A percentile compares a stretch with the other conserved stretches of the same genome.
phyloP scores from a whole-genome alignment of 2,113 vertebrate genomes.

The Craseonycteris thonglongyai region DNA sequence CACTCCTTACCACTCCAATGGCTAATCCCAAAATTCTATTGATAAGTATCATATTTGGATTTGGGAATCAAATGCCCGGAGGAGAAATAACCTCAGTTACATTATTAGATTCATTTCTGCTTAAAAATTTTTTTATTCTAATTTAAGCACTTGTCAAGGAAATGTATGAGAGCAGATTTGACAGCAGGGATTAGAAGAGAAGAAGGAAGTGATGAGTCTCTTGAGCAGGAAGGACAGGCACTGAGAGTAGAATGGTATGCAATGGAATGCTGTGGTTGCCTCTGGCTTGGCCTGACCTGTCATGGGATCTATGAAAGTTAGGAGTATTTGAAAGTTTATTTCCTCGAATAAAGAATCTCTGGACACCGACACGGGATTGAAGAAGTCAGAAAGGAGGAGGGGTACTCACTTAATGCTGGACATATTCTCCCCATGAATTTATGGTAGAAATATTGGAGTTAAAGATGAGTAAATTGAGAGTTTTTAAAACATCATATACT shows the following conservation, averaged over 20 bases:
- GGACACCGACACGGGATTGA: neutral
- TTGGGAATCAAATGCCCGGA: neutral
- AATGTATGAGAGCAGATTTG: neutral
- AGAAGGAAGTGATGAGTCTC: neutral
- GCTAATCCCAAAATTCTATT: neutral
- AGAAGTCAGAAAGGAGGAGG: neutral
- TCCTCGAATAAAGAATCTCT: neutral
- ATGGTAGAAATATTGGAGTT: neutral
- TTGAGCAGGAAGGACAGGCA: neutral
- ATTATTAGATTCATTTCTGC: neutral
- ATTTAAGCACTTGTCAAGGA: neutral
- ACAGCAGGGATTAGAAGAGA: neutral
- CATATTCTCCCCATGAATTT: neutral
- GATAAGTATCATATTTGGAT: neutral
- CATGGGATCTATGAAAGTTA: neutral
- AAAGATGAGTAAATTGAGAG: neutral
- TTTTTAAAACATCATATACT: neutral
- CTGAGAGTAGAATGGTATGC: neutral
- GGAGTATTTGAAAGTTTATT: neutral
- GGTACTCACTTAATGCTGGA: neutral
- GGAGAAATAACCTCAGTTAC: neutral
- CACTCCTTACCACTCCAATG: neutral
- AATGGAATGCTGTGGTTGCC: neutral
- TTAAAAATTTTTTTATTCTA: neutral
- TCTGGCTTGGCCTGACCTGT: neutral